These are phyloP conservation scores for Notodonta dromedarius DNA, from an alignment of 2,888 invertebrate genomes.

Conservation along the genomic window DNA sequence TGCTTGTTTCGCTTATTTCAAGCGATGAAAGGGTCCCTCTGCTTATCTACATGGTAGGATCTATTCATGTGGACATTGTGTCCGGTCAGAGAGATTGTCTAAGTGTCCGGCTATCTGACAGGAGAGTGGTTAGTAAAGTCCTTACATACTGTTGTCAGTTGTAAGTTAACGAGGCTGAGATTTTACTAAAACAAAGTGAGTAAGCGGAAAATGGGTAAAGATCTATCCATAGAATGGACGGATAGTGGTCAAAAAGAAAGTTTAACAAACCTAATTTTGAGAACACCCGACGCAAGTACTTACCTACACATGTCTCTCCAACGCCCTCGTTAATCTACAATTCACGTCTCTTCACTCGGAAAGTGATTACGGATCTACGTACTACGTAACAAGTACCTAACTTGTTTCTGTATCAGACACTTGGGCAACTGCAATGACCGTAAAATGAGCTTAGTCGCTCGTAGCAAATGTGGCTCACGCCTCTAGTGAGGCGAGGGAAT, in stretches of 20 bases:
- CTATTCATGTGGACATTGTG: not conserved
- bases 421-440: conserved; percentile 5
- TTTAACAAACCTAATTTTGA: too few species aligned
- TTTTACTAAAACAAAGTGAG: too few species aligned
- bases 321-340: not conserved
- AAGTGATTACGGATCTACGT: not conserved
- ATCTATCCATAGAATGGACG: too few species aligned
- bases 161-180: not conserved
- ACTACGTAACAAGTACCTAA: not conserved
- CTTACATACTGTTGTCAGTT: not conserved
- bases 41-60: not conserved
- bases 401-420: not conserved
- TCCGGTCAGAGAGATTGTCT: too few species aligned
- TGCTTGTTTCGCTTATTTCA: conserved; percentile 32
- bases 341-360: not conserved
- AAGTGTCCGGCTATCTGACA: not conserved
- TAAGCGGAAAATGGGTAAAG: too few species aligned
- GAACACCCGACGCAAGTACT: too few species aligned
- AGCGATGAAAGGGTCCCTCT: not conserved
- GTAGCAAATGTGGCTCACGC: not conserved
- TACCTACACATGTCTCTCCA: not conserved
- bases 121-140: not conserved
- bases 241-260: too few species aligned
- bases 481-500: conserved; percentile 1
- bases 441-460: conserved; percentile 7